Percentiles rank a stretch among this genome's conserved stretches.
Evolutionary conservation across 2,888 invertebrate genomes (phyloP).

Genomic region (Oligia strigilis): DNA sequence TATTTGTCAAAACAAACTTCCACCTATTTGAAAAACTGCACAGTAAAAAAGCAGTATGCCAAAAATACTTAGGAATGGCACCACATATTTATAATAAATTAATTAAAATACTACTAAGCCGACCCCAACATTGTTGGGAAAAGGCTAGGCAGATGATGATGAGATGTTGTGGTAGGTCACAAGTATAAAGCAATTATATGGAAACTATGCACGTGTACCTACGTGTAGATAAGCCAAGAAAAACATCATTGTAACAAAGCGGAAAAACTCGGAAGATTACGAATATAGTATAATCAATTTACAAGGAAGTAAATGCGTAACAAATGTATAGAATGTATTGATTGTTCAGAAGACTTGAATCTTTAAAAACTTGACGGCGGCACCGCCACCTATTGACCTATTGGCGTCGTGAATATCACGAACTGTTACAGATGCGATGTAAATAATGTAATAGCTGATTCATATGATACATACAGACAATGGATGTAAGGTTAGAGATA

Average conservation of each 20-base stretch:
- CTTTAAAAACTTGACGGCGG: neutral
- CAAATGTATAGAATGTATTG: conserved; percentile 1
- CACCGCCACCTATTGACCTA: neutral
- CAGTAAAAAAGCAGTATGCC: no score
- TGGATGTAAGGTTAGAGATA: conserved; percentile 28
- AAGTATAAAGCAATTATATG: neutral
- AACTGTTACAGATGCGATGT: conserved; percentile 2
- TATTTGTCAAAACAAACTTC: neutral
- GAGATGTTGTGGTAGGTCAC: conserved; percentile 10
- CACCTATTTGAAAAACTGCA: neutral
- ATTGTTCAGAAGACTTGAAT: conserved; percentile 8
- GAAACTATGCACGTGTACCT: neutral
- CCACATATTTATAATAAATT: no score
- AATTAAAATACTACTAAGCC: no score
- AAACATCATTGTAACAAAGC: neutral
- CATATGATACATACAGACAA: conserved; percentile 7
- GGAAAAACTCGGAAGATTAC: neutral
- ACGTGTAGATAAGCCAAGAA: neutral
- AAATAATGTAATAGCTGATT: conserved; percentile 22
- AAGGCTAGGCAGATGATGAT: no score
- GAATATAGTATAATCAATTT: neutral
- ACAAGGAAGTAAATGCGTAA: neutral
- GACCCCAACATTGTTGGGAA: no score
- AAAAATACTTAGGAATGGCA: no score
- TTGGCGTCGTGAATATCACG: neutral